Evolutionary conservation across 2,888 invertebrate genomes (phyloP).

Genomic region (Drosophila aldrichi): DNA sequence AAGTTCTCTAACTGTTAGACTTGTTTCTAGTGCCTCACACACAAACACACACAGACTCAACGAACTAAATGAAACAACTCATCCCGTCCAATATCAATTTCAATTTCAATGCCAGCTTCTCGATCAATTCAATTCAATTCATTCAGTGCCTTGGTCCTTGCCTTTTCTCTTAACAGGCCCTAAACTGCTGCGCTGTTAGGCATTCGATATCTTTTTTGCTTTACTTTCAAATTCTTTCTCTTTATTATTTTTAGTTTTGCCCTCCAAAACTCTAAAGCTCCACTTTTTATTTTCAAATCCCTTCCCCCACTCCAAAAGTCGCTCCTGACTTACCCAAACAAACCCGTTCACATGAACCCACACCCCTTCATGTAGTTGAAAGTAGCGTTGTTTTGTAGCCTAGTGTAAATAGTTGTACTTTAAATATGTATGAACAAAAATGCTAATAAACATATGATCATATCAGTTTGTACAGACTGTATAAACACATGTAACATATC

Average conservation of each 20-base stretch:
- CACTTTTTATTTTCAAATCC: slow-evolving; percentile 43
- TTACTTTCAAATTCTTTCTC: slow-evolving; percentile 45
- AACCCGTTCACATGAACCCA: slow-evolving; percentile 83
- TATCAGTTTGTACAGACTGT: slow-evolving; percentile 46
- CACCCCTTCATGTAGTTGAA: slow-evolving; percentile 87
- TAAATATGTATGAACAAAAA: slow-evolving; percentile 74
- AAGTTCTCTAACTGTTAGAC: slow-evolving; percentile 86
- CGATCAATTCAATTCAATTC: slow-evolving; percentile 15
- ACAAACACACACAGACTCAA: slow-evolving; percentile 2
- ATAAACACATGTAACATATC: slow-evolving; percentile 25
- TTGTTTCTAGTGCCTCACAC: slow-evolving; percentile 35
- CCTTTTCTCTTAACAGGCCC: slow-evolving; percentile 44
- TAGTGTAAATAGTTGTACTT: slow-evolving; percentile 69
- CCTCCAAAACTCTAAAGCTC: not conserved
- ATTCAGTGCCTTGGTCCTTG: slow-evolving; percentile 34
- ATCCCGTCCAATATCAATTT: slow-evolving; percentile 41
- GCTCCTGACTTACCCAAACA: slow-evolving; percentile 88
- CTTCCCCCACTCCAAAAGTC: slow-evolving; percentile 85
- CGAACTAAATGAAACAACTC: not conserved
- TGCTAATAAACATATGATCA: slow-evolving; percentile 69
- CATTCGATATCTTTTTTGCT: slow-evolving; percentile 51
- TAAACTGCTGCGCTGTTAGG: slow-evolving; percentile 67
- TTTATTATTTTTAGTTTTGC: slow-evolving; percentile 10
- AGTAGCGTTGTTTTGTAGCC: slow-evolving; percentile 82
- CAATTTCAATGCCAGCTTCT: slow-evolving; percentile 46